These are phyloP conservation scores for Agapornis roseicollis DNA, from an alignment of 2,113 vertebrate genomes.

Conservation along the genomic window DNA sequence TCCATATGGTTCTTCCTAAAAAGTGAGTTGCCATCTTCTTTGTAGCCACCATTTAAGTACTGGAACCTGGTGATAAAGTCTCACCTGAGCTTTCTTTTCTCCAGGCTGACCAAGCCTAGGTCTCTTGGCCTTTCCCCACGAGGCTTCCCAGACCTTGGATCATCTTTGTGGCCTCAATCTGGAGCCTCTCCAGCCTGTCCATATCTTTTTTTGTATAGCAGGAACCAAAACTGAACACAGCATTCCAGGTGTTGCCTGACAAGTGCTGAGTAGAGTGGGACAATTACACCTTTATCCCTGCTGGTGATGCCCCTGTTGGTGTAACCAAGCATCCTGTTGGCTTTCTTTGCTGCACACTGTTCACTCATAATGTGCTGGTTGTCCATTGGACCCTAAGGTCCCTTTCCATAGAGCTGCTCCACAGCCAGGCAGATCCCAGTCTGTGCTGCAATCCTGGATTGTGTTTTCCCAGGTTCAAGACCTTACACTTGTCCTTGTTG, in stretches of 20 bases:
- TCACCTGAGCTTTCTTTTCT: not conserved
- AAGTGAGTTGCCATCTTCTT: not conserved
- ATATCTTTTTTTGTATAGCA: too few relatives aligned
- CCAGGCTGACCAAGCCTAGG: not conserved
- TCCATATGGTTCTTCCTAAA: not conserved
- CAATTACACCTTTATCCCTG: not conserved
- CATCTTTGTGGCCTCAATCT: too few relatives aligned
- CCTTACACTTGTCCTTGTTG: not conserved
- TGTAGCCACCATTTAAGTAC: not conserved
- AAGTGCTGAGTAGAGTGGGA: not conserved
- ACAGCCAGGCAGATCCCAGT: not conserved
- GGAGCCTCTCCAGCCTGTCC: too few relatives aligned
- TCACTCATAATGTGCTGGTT: not conserved
- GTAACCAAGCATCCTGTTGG: not conserved
- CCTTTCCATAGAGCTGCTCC: not conserved
- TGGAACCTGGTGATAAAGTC: not conserved
- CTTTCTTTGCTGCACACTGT: not conserved
- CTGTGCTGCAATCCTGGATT: not conserved
- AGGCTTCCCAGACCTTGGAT: too few relatives aligned
- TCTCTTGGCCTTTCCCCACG: not conserved
- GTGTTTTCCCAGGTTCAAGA: not conserved
- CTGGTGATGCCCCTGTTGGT: not conserved
- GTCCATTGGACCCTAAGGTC: not conserved
- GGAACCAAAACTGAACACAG: not conserved
- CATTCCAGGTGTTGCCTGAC: not conserved